Evolutionary conservation across 2,888 invertebrate species (phyloP).

Genomic region (Timandra comae): DNA sequence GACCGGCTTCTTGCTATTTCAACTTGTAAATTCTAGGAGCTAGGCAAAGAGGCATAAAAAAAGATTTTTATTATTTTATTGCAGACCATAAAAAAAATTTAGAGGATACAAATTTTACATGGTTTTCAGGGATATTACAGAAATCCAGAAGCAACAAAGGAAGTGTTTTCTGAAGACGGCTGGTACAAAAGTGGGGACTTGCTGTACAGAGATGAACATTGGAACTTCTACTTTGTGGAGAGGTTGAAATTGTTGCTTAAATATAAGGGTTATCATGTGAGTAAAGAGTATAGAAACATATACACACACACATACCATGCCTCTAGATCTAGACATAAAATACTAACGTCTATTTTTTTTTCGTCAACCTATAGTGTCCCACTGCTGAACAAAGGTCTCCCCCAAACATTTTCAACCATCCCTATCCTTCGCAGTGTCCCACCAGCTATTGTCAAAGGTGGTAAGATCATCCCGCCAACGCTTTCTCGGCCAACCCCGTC

Average conservation of each 20-base stretch:
- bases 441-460: no score
- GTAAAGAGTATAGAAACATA: not conserved
- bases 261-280: constrained; percentile 1
- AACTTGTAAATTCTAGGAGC: no score
- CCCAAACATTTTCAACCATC: no score
- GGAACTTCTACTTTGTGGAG: constrained; percentile 37
- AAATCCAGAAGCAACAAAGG: constrained; percentile 34
- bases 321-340: not conserved
- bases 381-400: no score
- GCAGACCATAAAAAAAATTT: not conserved
- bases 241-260: constrained; percentile 9
- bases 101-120: not conserved
- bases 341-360: not conserved
- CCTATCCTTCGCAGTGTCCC: not conserved
- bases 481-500: no score
- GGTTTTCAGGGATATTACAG: constrained; percentile 26
- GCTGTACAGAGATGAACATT: constrained; percentile 32
- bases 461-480: no score
- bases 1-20: no score
- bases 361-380: no score
- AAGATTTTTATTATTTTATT: no score
- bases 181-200: constrained; percentile 43
- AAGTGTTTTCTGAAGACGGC: constrained; percentile 32
- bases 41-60: no score
- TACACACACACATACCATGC: not conserved